phyloP scores from a whole-genome alignment of 2,113 vertebrate genomes.

The Nanger granti region DNA sequence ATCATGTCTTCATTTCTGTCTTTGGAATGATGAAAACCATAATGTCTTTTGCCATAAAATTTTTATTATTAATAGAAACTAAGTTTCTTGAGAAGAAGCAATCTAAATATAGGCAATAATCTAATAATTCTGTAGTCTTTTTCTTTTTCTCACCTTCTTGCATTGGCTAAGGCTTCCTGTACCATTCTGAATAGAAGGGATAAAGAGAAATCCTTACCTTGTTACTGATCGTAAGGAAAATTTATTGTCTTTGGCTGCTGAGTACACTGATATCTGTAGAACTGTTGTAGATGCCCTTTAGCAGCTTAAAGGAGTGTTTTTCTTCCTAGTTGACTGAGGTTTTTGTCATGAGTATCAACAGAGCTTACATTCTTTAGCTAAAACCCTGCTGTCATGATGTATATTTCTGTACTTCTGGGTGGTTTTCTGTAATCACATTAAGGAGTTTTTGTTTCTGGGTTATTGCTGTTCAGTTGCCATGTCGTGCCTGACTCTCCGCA shows the following conservation, averaged over 20 bases:
- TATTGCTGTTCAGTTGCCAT: not conserved
- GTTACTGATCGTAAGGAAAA: not conserved
- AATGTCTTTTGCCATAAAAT: not conserved
- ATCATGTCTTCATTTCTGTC: not conserved
- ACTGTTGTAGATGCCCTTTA: not conserved
- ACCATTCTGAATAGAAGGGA: not conserved
- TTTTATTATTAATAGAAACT: not conserved
- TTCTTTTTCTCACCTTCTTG: not conserved
- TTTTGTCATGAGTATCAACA: not conserved
- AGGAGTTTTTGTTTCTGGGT: not conserved
- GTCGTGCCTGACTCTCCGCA: not conserved
- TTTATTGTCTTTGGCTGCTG: not conserved
- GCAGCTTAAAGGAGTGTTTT: not conserved
- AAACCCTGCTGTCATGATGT: not conserved
- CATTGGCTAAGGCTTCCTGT: not conserved
- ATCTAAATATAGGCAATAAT: not conserved
- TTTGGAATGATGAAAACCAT: not conserved
- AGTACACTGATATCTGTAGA: not conserved
- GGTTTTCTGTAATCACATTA: not conserved
- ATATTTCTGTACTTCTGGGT: not conserved
- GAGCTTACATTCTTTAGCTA: not conserved
- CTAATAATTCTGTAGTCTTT: not conserved
- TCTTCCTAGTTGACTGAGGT: not conserved
- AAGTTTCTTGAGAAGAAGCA: not conserved
- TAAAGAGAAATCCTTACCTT: not conserved